phyloP scores from a whole-genome alignment of 2,888 invertebrate species.

The Sminthurinus aureus region DNA sequence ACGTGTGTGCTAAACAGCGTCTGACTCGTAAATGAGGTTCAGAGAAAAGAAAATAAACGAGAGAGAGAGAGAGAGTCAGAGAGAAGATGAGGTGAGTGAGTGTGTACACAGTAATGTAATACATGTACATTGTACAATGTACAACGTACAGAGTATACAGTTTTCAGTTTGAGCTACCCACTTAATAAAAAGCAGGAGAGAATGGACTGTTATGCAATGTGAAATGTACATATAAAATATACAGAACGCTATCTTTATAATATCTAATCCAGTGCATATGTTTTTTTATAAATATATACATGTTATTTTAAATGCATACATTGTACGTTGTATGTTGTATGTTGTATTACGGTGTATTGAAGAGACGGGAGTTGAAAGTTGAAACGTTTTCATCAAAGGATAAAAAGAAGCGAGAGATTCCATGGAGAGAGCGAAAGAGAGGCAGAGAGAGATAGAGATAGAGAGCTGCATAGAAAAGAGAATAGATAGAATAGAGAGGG shows the following conservation, averaged over 20 bases:
- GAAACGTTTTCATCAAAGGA: constrained; percentile 10
- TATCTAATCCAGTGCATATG: no score
- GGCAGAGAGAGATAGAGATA: not conserved
- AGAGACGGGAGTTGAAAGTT: not conserved
- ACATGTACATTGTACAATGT: not conserved
- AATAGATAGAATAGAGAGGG: not conserved
- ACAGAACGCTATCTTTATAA: no score
- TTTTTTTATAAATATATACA: no score
- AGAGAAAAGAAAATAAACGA: not conserved
- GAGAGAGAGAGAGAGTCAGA: constrained; percentile 4
- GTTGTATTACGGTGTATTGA: not conserved
- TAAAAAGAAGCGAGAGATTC: constrained; percentile 19
- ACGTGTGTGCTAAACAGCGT: constrained; percentile 27
- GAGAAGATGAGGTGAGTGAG: not conserved
- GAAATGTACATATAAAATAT: no score
- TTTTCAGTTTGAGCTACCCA: not conserved
- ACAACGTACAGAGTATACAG: not conserved
- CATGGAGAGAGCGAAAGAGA: not conserved
- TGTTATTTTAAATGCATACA: not conserved
- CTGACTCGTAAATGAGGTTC: constrained; percentile 10
- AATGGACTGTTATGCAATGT: no score
- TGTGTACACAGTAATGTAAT: not conserved
- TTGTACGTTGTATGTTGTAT: no score
- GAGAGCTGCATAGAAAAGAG: constrained; percentile 6
- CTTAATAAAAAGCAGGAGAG: not conserved